Percentiles rank a stretch among this genome's conserved stretches.
These are phyloP conservation scores for Leptinotarsa peninsularis DNA, from an alignment of 2,888 invertebrate species.

Conservation along the genomic window DNA sequence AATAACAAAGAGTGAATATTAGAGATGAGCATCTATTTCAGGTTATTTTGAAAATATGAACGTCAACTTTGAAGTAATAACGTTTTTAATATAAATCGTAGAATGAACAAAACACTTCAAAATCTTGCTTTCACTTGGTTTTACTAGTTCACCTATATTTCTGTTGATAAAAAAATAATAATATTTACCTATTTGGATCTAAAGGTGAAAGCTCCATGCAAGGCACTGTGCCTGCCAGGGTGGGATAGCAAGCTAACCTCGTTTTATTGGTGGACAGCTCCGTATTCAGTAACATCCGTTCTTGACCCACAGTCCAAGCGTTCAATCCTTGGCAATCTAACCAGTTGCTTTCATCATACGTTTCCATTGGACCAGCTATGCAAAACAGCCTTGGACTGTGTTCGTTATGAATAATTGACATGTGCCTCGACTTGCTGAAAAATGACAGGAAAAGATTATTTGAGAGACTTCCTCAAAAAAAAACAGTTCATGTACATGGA, in stretches of 20 bases:
- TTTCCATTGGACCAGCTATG: conserved; percentile 67
- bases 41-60: no score
- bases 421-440: conserved; percentile 48
- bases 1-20: no score
- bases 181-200: conserved; percentile 74
- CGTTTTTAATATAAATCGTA: no score
- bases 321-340: conserved; percentile 58
- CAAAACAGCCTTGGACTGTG: conserved; percentile 74
- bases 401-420: conserved; percentile 63
- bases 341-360: conserved; percentile 53
- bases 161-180: background rate
- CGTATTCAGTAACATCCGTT: conserved; percentile 71
- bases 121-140: no score
- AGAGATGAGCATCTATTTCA: no score
- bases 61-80: no score
- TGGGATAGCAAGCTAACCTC: conserved; percentile 66
- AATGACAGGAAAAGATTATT: background rate
- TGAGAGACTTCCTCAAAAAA: no score
- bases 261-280: conserved; percentile 62
- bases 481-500: no score
- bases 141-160: no score
- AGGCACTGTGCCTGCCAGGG: conserved; percentile 76
- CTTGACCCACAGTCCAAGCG: conserved; percentile 74
- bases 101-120: no score
- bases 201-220: conserved; percentile 74